These are phyloP conservation scores for Brenthis ino DNA, from an alignment of 2,888 invertebrate genomes.

Conservation along the genomic window DNA sequence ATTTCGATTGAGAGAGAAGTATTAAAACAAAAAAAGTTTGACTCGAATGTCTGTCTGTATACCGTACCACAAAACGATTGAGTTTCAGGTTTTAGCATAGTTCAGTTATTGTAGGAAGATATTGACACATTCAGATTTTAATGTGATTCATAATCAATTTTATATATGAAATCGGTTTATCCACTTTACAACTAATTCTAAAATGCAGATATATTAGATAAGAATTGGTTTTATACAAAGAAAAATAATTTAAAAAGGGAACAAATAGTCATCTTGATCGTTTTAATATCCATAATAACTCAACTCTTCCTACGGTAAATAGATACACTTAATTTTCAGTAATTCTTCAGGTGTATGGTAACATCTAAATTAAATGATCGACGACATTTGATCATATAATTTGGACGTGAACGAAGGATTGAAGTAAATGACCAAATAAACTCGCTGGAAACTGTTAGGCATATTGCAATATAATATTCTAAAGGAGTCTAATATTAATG, in stretches of 20 bases:
- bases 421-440: slow-evolving; percentile 32
- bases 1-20: slow-evolving; percentile 1
- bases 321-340: slow-evolving; percentile 1
- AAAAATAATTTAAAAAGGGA: neutral
- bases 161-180: too few relatives aligned
- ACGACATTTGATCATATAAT: slow-evolving; percentile 56
- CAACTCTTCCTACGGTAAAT: slow-evolving; percentile 10
- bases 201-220: too few relatives aligned
- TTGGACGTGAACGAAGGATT: slow-evolving; percentile 39
- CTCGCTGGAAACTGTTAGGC: neutral
- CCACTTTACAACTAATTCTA: too few relatives aligned
- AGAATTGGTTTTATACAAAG: too few relatives aligned
- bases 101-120: too few relatives aligned
- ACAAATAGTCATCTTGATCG: too few relatives aligned
- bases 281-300: neutral
- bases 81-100: neutral
- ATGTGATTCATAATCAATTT: too few relatives aligned
- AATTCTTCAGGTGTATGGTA: slow-evolving; percentile 2
- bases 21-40: neutral
- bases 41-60: neutral
- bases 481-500: neutral
- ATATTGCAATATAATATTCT: slow-evolving; percentile 12
- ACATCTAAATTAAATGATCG: slow-evolving; percentile 56
- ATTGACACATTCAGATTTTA: too few relatives aligned
- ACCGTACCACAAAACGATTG: neutral